Percentiles rank a stretch among this genome's conserved stretches.
These are phyloP conservation scores for Trichosurus vulpecula DNA, from an alignment of 2,797 vertebrate genomes.

Conservation along the genomic window DNA sequence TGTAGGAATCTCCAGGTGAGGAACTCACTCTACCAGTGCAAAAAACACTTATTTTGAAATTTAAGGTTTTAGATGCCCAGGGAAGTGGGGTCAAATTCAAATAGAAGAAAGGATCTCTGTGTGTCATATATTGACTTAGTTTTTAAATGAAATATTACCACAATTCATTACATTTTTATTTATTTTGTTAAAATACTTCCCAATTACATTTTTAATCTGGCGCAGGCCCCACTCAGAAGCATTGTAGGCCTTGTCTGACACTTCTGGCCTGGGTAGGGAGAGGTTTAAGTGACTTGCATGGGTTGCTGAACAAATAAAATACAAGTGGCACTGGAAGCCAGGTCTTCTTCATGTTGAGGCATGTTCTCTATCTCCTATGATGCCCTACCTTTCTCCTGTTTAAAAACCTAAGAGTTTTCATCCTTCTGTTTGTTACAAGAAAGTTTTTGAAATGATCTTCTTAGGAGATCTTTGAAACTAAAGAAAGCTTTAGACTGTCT, in stretches of 20 bases:
- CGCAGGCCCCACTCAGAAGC: neutral
- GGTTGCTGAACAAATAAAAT: neutral
- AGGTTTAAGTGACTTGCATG: neutral
- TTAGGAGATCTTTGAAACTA: constrained; percentile 54
- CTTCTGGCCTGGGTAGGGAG: neutral
- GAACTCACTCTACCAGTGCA: neutral
- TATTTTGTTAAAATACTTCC: neutral
- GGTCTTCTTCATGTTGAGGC: neutral
- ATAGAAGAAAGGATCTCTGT: neutral
- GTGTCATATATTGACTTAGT: neutral
- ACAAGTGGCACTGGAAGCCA: neutral
- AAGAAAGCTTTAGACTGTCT: constrained; percentile 65
- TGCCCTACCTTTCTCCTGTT: neutral
- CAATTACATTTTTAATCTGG: neutral
- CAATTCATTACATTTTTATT: constrained; percentile 3
- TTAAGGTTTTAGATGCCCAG: neutral
- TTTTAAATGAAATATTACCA: neutral
- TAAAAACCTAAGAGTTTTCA: constrained; percentile 23
- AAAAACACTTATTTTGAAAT: neutral
- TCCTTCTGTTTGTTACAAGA: constrained; percentile 45
- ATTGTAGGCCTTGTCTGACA: neutral
- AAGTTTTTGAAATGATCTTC: constrained; percentile 30
- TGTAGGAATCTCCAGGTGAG: neutral
- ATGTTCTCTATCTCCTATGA: neutral
- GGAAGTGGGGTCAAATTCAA: neutral